Conservation (phyloP, 2,888 invertebrate genomes). For the Hydroisotoma schaefferi region DNA sequence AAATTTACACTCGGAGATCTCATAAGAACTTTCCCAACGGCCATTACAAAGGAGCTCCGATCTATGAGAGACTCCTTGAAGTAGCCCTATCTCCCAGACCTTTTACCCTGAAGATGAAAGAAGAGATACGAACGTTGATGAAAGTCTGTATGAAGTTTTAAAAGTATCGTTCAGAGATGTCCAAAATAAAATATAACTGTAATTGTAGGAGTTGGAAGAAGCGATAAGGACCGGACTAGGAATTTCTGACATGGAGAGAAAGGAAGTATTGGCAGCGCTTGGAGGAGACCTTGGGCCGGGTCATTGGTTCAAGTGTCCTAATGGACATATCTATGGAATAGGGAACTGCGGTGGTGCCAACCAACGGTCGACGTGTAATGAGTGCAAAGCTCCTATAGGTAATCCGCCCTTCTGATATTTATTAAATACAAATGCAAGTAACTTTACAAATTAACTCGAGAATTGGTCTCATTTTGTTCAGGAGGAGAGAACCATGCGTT, state of each 20-base stretch:
- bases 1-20: conserved; percentile 16
- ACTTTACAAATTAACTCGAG: no score
- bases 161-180: no score
- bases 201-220: conserved; percentile 33
- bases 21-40: conserved; percentile 11
- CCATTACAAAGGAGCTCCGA: not conserved
- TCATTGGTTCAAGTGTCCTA: conserved; percentile 68
- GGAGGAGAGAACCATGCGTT: conserved; percentile 54
- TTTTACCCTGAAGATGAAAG: conserved; percentile 14
- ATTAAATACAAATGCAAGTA: no score
- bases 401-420: no score
- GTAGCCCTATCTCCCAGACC: conserved; percentile 1
- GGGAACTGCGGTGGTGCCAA: conserved; percentile 67
- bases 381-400: conserved; percentile 53
- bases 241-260: conserved; percentile 30
- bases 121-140: not conserved
- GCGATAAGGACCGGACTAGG: conserved; percentile 31
- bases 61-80: conserved; percentile 6
- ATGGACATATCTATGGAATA: conserved; percentile 66
- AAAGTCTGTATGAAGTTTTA: conserved; percentile 5
- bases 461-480: no score
- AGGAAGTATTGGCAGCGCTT: conserved; percentile 30
- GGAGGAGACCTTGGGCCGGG: conserved; percentile 50
- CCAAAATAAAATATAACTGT: no score
- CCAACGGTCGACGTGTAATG: conserved; percentile 51